Conservation (phyloP, 2,888 invertebrate species). For the Calliscelio sp. region DNA sequence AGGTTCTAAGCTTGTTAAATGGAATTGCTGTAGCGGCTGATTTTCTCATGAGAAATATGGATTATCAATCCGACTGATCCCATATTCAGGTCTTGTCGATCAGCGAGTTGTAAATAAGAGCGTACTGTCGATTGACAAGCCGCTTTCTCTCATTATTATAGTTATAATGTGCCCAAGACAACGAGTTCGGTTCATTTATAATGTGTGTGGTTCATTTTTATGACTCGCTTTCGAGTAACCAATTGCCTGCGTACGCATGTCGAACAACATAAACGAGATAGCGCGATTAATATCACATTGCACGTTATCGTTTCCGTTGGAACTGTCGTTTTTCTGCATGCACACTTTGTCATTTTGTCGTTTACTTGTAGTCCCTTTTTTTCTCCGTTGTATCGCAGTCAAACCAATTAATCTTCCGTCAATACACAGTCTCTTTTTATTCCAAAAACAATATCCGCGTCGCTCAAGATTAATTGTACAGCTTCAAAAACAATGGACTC, state of each 20-base stretch:
- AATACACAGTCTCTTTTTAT: constrained; percentile 32
- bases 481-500: constrained; percentile 40
- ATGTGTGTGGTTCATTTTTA: constrained; percentile 19
- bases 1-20: too few species aligned
- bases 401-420: constrained; percentile 23
- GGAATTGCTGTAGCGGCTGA: neutral
- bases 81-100: constrained; percentile 45
- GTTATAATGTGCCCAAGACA: constrained; percentile 40
- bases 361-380: neutral
- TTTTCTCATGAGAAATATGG: constrained; percentile 30
- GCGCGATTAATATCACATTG: neutral
- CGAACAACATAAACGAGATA: constrained; percentile 19
- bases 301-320: constrained; percentile 11
- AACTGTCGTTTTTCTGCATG: too few species aligned
- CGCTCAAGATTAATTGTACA: constrained; percentile 33
- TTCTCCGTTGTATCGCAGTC: neutral
- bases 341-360: constrained; percentile 1
- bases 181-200: constrained; percentile 33
- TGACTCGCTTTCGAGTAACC: constrained; percentile 36
- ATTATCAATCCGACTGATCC: constrained; percentile 19
- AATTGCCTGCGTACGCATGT: constrained; percentile 16
- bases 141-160: constrained; percentile 59
- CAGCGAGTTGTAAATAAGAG: constrained; percentile 36
- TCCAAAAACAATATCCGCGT: constrained; percentile 1
- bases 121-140: constrained; percentile 42